These are phyloP conservation scores for Pyxicephalus adspersus DNA, from an alignment of 2,113 vertebrate genomes.

Conservation along the genomic window DNA sequence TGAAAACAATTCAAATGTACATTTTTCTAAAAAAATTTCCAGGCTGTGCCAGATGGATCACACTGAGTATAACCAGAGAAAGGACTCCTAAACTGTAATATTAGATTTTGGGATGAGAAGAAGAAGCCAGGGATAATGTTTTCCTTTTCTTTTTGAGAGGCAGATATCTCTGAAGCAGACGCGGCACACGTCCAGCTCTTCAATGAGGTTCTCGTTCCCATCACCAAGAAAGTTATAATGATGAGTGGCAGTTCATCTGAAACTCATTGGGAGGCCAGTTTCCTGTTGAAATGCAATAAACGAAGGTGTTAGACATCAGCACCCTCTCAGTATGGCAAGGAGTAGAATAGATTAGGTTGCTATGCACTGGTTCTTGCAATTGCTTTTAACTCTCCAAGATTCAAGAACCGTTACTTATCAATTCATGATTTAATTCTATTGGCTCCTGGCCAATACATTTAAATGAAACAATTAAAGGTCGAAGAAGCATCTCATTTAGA, in stretches of 20 bases:
- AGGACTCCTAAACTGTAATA: conserved; percentile 77
- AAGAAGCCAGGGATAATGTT: conserved; percentile 63
- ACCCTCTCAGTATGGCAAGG: conserved; percentile 60
- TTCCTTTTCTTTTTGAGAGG: conserved; percentile 60
- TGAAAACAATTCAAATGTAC: too few species aligned
- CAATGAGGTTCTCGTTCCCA: conserved; percentile 60
- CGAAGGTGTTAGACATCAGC: conserved; percentile 71
- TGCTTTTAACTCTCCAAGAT: conserved; percentile 50
- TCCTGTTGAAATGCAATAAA: conserved; percentile 71
- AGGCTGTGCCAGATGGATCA: conserved; percentile 73
- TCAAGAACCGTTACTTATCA: not conserved
- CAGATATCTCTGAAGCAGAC: conserved; percentile 56
- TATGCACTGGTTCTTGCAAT: conserved; percentile 67
- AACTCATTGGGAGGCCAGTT: conserved; percentile 75
- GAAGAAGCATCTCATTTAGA: conserved; percentile 8
- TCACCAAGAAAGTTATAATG: conserved; percentile 70
- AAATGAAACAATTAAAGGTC: conserved; percentile 46
- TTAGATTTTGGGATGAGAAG: conserved; percentile 69
- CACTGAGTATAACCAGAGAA: conserved; percentile 65
- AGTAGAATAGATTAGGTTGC: conserved; percentile 58
- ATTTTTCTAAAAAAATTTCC: too few species aligned
- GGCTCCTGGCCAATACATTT: not conserved
- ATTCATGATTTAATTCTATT: conserved; percentile 16
- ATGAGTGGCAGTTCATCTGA: conserved; percentile 77
- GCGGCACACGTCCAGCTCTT: conserved; percentile 59